Base-by-base conservation (phyloP, 1,140 invertebrate species). In the Diachasmimorpha longicaudata region DNA sequence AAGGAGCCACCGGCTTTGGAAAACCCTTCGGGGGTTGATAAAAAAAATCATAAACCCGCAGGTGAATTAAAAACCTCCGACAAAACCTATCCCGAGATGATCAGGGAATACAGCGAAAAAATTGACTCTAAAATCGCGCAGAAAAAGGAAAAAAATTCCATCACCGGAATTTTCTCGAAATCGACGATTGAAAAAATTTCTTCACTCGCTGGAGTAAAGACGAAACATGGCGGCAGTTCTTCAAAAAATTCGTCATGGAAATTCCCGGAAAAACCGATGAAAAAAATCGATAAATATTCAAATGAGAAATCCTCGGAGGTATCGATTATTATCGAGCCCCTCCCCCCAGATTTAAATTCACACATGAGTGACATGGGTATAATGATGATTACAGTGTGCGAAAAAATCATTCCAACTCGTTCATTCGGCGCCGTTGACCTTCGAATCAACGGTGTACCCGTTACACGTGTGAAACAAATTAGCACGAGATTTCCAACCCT, bases 351-450 rank as follows among this genome's bases (percentile, higher is more conserved):
- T 55, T 79, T 52, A 52, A 1, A 31, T 13, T 63, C 23, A 25
- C 5, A 16, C n/a, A 21, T 21, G 48, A 25, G 23, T 31, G 21
- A 23, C 19, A 23, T 73, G 21, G 75, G 72, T 4, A 71, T 79
- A 37, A 78, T 83, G 80, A 71, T 70, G 21, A 80, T 83, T 31
- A 82, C 79, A 9, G 80, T 83, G 11, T 79, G 78, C 21, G 82
- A 83, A 52, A 58, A 72, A 55, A 75, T 77, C 0, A 55, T 74
- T 0, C 77, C 81, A 25, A 63, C 11, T 31, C 21, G 4, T 25
- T 19, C 23, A 13, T 63, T 63, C 23, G 11, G 19, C 8, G 23
- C 9, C 19, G 21, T 63, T 63, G 82, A 84, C 37, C 78, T 84
- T 39, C 79, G 72, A 19, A 80, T 84, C 63, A 83, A 83, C 10